These are phyloP conservation scores for Megalopta genalis DNA, from an alignment of 1,140 invertebrate genomes.

Conservation along the genomic window DNA sequence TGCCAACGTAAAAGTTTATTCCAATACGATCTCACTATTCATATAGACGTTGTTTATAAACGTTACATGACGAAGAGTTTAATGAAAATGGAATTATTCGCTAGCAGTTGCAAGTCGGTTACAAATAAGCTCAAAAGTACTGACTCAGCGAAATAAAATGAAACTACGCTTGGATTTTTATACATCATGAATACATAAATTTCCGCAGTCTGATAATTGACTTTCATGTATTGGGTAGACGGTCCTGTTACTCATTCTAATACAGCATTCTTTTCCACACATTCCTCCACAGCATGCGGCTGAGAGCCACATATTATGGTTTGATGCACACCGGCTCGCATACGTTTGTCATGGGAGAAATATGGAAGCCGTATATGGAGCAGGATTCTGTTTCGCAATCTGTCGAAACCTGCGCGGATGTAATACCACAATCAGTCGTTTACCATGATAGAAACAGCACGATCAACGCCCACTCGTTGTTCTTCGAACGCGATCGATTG, in stretches of 20 bases:
- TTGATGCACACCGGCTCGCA: conserved; percentile 25
- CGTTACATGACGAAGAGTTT: too few relatives aligned
- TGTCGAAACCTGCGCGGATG: conserved; percentile 56
- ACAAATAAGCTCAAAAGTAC: too few relatives aligned
- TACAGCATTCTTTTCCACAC: conserved; percentile 25
- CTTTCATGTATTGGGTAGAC: too few relatives aligned
- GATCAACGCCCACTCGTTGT: conserved; percentile 12
- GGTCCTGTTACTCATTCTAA: background rate
- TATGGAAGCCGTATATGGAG: conserved; percentile 38
- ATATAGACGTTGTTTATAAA: too few relatives aligned
- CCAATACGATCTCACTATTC: too few relatives aligned
- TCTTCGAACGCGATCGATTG: background rate
- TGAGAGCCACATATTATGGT: conserved; percentile 41
- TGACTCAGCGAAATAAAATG: too few relatives aligned
- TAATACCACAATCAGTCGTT: conserved; percentile 34
- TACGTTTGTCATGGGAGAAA: conserved; percentile 52
- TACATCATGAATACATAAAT: too few relatives aligned
- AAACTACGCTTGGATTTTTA: too few relatives aligned
- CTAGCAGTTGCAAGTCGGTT: too few relatives aligned
- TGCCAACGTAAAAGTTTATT: too few relatives aligned
- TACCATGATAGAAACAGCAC: conserved; percentile 17
- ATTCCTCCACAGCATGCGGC: conserved; percentile 14
- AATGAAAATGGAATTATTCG: too few relatives aligned
- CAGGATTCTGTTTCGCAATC: conserved; percentile 54
- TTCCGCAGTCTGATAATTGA: too few relatives aligned